phyloP scores from a whole-genome alignment of 2,888 invertebrate species.

The Eupithecia insigniata region DNA sequence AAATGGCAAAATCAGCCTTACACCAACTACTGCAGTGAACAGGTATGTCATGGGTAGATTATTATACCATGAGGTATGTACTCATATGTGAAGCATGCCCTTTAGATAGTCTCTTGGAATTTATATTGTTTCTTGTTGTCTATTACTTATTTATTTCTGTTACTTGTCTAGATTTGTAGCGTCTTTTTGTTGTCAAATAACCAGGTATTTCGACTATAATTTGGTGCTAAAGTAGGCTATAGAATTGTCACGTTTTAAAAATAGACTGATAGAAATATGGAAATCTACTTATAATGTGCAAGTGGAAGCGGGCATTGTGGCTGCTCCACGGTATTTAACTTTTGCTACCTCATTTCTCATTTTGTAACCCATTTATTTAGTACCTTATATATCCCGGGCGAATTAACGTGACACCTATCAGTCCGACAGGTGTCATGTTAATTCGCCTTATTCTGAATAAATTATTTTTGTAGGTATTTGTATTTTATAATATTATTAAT shows the following conservation, averaged over 20 bases:
- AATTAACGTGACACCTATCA: too few relatives aligned
- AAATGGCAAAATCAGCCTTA: slow-evolving; percentile 79
- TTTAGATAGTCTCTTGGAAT: neutral
- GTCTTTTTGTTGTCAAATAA: slow-evolving; percentile 3
- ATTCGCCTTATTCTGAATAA: neutral
- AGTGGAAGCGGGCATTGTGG: neutral
- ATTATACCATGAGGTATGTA: slow-evolving; percentile 5
- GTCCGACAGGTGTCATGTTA: too few relatives aligned
- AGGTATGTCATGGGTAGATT: slow-evolving; percentile 54
- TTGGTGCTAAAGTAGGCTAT: neutral
- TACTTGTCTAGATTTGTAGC: neutral
- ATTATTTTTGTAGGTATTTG: neutral
- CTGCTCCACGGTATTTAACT: neutral
- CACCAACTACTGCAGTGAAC: slow-evolving; percentile 75
- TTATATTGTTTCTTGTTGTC: slow-evolving; percentile 4
- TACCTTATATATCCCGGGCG: too few relatives aligned
- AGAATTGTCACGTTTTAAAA: neutral
- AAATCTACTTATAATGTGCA: neutral
- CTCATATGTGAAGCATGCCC: neutral
- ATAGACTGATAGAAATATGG: neutral
- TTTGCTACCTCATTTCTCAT: neutral
- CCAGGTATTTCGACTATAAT: neutral
- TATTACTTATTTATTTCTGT: neutral
- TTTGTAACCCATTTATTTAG: neutral
- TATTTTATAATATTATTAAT: neutral